Evolutionary conservation across 1,140 invertebrate species (phyloP).

Genomic region (Pseudomyrmex concolor): DNA sequence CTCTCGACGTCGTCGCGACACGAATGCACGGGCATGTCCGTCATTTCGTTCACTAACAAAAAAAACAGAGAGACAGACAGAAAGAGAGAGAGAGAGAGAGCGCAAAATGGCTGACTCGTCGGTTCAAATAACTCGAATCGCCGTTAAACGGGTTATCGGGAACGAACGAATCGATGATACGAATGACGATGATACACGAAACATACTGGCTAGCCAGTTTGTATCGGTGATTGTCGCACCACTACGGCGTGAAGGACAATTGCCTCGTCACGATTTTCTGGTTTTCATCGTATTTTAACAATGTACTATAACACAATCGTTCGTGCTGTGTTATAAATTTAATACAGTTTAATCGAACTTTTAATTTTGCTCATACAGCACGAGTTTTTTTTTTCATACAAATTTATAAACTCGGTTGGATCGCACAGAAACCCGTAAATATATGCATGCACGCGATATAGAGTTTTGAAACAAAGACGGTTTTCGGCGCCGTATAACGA

Average conservation of each 20-base stretch:
- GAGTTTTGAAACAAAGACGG: constrained; percentile 22
- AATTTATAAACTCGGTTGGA: constrained; percentile 10
- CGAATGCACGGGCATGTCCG: constrained; percentile 7
- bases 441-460: no score
- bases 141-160: constrained; percentile 68
- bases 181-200: constrained; percentile 59
- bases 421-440: neutral
- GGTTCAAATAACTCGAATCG: constrained; percentile 62
- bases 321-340: constrained; percentile 21
- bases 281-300: constrained; percentile 41
- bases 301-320: constrained; percentile 27
- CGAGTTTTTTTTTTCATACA: no score
- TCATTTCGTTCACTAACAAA: constrained; percentile 21
- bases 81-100: neutral
- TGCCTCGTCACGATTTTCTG: constrained; percentile 46
- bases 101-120: constrained; percentile 59
- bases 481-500: constrained; percentile 34
- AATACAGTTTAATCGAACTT: constrained; percentile 30
- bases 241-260: constrained; percentile 59
- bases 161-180: constrained; percentile 63
- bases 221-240: constrained; percentile 41
- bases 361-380: neutral
- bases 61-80: no score
- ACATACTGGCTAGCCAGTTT: constrained; percentile 15
- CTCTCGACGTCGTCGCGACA: constrained; percentile 65